phyloP scores from a whole-genome alignment of 2,797 vertebrate genomes.

The Erithacus rubecula region DNA sequence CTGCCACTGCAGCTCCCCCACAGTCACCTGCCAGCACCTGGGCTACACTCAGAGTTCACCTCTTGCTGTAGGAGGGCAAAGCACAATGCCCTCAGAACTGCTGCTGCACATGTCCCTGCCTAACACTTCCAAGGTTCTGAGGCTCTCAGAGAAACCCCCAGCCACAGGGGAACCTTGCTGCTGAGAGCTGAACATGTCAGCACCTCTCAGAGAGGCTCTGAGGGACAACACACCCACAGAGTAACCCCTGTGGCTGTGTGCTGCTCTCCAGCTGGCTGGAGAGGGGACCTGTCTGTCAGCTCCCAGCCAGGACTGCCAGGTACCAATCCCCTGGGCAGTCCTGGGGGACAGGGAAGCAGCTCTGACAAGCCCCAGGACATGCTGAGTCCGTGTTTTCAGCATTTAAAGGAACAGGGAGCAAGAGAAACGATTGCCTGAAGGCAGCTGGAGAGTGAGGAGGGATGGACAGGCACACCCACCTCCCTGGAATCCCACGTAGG shows the following conservation, averaged over 20 bases:
- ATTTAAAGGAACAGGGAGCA: not conserved
- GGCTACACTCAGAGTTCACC: not conserved
- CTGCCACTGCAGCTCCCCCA: not conserved
- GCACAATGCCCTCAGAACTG: not conserved
- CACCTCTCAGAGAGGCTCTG: not conserved
- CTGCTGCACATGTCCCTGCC: not conserved
- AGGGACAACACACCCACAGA: not conserved
- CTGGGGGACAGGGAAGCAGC: not conserved
- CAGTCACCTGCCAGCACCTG: not conserved
- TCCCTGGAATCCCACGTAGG: conserved; percentile 92
- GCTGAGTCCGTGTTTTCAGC: not conserved
- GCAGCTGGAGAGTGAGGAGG: not conserved
- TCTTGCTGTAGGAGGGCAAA: not conserved
- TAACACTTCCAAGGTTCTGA: not conserved
- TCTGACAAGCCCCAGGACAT: not conserved
- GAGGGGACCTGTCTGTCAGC: not conserved
- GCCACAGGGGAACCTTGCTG: not conserved
- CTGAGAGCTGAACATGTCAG: not conserved
- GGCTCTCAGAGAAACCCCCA: not conserved
- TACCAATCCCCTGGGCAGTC: not conserved
- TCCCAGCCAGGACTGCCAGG: not conserved
- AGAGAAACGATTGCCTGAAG: not conserved
- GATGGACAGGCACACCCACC: conserved; percentile 68
- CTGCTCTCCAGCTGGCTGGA: not conserved
- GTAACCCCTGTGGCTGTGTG: accelerated